Evolutionary conservation across 2,888 invertebrate species (phyloP).

Genomic region (Ypsolopha scabrella): DNA sequence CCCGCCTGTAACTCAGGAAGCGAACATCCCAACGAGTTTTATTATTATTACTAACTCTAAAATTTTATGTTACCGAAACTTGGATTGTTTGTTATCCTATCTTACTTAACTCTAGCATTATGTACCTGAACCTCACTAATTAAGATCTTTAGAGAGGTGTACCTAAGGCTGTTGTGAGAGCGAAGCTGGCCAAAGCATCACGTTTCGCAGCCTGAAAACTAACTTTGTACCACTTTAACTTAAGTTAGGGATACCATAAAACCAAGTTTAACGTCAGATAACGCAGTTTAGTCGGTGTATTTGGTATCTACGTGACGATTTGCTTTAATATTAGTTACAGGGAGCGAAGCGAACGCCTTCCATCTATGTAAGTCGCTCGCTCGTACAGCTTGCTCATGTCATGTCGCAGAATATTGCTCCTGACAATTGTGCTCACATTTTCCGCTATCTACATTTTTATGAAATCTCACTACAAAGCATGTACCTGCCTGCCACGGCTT

Average conservation of each 20-base stretch:
- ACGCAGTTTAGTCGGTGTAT: constrained; percentile 18
- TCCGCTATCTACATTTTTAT: background rate
- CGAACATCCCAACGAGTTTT: background rate
- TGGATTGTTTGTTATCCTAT: constrained; percentile 3
- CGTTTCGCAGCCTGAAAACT: constrained; percentile 4
- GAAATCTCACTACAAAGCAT: background rate
- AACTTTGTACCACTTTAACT: constrained; percentile 16
- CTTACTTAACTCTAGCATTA: background rate
- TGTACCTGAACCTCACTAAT: background rate
- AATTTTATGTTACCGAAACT: constrained; percentile 2
- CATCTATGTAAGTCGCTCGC: no score
- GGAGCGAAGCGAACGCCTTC: background rate
- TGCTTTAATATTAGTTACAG: background rate
- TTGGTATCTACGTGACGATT: background rate
- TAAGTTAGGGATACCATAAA: constrained; percentile 37
- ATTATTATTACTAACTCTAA: constrained; percentile 1
- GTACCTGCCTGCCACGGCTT: background rate
- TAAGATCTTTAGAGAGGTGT: background rate
- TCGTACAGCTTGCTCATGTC: no score
- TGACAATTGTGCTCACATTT: background rate
- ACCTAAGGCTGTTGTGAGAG: background rate
- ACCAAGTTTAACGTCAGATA: constrained; percentile 34
- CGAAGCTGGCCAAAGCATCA: background rate
- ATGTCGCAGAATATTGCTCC: background rate
- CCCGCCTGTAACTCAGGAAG: no score